These are phyloP conservation scores for Camptogramma bilineatum DNA, from an alignment of 2,888 invertebrate species.

Conservation along the genomic window DNA sequence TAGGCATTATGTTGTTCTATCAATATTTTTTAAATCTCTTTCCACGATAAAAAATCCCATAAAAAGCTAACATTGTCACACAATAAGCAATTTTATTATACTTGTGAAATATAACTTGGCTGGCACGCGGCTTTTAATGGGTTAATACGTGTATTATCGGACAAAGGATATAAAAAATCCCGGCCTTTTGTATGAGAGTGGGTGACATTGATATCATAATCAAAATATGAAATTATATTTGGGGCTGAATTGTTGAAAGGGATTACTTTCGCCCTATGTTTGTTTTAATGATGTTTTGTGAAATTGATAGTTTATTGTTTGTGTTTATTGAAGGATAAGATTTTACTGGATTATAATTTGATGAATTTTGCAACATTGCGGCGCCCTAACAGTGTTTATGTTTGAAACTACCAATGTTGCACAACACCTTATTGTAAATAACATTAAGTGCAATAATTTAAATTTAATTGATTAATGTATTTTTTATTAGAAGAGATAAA, in stretches of 20 bases:
- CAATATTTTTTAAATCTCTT: neutral
- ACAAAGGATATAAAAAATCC: conserved; percentile 76
- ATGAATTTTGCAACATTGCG: neutral
- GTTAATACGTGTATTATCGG: conserved; percentile 82
- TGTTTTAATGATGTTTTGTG: conserved; percentile 72
- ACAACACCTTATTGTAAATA: too few species aligned
- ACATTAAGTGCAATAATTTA: too few species aligned
- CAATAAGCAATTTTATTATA: conserved; percentile 66
- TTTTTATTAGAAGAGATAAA: too few species aligned
- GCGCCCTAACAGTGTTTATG: too few species aligned
- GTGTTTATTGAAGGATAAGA: conserved; percentile 34
- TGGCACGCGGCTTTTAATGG: conserved; percentile 81
- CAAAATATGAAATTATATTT: conserved; percentile 84
- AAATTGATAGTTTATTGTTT: conserved; percentile 60
- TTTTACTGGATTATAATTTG: conserved; percentile 26
- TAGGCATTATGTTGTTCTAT: too few species aligned
- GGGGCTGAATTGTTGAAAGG: conserved; percentile 64
- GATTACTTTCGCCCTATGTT: conserved; percentile 61
- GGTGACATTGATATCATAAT: conserved; percentile 83
- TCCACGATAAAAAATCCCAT: neutral
- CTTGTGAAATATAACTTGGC: conserved; percentile 74
- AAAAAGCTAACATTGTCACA: conserved; percentile 62
- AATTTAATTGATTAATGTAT: too few species aligned
- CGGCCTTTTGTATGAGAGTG: conserved; percentile 48
- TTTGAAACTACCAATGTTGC: neutral